Conservation (phyloP, 2,797 vertebrate genomes). For the Neopelma chrysocephalum region DNA sequence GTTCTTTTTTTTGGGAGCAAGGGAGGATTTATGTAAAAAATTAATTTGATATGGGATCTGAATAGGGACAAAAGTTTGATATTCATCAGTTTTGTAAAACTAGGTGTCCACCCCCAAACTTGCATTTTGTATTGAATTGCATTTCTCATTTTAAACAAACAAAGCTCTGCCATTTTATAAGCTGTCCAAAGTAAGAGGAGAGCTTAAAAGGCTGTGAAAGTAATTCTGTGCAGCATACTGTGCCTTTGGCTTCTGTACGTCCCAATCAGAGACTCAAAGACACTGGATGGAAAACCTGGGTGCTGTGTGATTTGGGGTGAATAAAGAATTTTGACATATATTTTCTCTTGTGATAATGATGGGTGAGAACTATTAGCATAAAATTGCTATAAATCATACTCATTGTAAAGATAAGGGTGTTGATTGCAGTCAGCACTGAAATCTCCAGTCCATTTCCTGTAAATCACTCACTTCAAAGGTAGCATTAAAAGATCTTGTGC, state of each 20-base stretch:
- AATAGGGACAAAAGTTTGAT: neutral
- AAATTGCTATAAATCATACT: neutral
- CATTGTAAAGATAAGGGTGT: neutral
- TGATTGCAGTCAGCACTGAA: constrained; percentile 10
- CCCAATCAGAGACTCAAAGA: neutral
- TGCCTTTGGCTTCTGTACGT: neutral
- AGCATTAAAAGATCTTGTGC: neutral
- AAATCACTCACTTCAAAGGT: neutral
- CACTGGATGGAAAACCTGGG: neutral
- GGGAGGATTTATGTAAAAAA: neutral
- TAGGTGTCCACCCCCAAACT: neutral
- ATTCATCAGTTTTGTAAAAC: neutral
- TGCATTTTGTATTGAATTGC: neutral
- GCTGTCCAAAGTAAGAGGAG: neutral
- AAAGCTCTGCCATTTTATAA: neutral
- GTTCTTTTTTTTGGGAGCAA: neutral
- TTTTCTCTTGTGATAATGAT: neutral
- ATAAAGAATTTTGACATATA: neutral
- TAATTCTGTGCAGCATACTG: neutral
- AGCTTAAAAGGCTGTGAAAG: neutral
- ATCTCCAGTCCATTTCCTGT: neutral
- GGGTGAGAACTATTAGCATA: neutral
- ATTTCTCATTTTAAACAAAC: neutral
- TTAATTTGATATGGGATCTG: neutral
- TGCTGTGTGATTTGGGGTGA: neutral